phyloP scores from a whole-genome alignment of 2,888 invertebrate genomes.

The Beris morrisii region DNA sequence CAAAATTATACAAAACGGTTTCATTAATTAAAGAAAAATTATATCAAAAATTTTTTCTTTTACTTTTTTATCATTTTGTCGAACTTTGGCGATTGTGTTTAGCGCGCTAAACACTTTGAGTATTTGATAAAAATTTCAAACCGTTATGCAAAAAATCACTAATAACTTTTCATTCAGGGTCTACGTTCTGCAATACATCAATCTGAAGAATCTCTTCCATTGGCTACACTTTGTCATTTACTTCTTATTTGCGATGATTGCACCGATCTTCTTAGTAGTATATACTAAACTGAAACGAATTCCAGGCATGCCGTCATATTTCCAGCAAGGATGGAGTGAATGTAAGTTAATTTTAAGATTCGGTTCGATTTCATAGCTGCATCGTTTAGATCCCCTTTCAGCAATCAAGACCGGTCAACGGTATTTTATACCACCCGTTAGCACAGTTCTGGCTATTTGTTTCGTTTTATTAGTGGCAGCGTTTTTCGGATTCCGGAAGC shows the following conservation, averaged over 20 bases:
- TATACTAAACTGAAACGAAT: slow-evolving; percentile 51
- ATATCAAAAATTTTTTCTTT: no score
- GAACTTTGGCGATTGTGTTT: no score
- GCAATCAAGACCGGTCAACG: slow-evolving; percentile 53
- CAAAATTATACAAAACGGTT: no score
- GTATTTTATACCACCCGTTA: slow-evolving; percentile 55
- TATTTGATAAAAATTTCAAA: no score
- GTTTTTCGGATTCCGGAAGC: slow-evolving; percentile 53
- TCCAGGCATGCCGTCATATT: slow-evolving; percentile 55
- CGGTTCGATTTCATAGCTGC: slow-evolving; percentile 13
- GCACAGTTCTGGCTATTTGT: slow-evolving; percentile 46
- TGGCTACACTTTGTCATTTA: slow-evolving; percentile 47
- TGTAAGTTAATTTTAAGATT: slow-evolving; percentile 43
- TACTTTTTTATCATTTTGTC: no score
- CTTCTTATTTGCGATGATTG: slow-evolving; percentile 44
- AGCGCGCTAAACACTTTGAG: no score
- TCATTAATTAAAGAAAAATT: no score
- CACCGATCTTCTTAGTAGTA: slow-evolving; percentile 49
- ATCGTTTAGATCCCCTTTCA: slow-evolving; percentile 38
- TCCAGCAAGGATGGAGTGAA: slow-evolving; percentile 53
- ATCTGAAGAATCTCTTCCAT: slow-evolving; percentile 42
- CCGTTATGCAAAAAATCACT: background rate
- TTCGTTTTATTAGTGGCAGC: slow-evolving; percentile 47
- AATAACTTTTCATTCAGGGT: slow-evolving; percentile 42
- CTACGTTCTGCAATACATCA: slow-evolving; percentile 47